phyloP scores from a whole-genome alignment of 53 echinoderm and acorn worm species.

The Astropecten irregularis region DNA sequence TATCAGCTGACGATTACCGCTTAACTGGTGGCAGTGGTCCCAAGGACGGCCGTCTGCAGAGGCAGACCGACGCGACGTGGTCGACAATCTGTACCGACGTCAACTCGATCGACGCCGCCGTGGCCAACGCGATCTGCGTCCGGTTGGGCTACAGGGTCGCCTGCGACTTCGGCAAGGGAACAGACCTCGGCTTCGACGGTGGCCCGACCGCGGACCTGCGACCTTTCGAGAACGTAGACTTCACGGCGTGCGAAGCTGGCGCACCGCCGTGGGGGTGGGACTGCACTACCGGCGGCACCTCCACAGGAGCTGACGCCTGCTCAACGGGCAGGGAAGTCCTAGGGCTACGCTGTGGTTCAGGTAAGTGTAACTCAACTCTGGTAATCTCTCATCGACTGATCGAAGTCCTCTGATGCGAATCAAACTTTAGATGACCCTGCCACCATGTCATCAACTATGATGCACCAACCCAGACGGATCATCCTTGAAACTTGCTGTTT shows the following conservation, averaged over 20 bases:
- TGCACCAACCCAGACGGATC: not conserved
- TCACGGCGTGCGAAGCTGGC: not conserved
- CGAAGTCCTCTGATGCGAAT: too few relatives aligned
- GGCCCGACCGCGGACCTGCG: slow-evolving; percentile 15
- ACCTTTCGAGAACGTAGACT: not conserved
- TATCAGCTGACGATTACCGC: slow-evolving; percentile 19
- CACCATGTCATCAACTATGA: not conserved
- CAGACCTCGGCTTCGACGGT: not conserved
- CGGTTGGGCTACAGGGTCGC: slow-evolving; percentile 10
- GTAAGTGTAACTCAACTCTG: not conserved
- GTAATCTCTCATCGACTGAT: too few relatives aligned
- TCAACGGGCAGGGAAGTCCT: not conserved
- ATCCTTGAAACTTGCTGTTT: not conserved
- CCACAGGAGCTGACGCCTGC: not conserved
- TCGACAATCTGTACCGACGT: slow-evolving; percentile 11
- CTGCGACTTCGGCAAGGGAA: slow-evolving; percentile 16
- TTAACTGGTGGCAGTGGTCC: slow-evolving; percentile 5
- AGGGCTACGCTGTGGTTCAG: slow-evolving; percentile 13
- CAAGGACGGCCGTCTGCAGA: slow-evolving; percentile 20
- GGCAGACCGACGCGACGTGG: not conserved
- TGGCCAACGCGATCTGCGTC: slow-evolving; percentile 10
- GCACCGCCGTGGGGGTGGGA: not conserved
- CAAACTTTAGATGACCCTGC: not conserved
- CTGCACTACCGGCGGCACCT: not conserved
- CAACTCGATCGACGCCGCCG: not conserved